phyloP scores from a whole-genome alignment of 2,797 vertebrate species.

The Leucoraja ocellata region DNA sequence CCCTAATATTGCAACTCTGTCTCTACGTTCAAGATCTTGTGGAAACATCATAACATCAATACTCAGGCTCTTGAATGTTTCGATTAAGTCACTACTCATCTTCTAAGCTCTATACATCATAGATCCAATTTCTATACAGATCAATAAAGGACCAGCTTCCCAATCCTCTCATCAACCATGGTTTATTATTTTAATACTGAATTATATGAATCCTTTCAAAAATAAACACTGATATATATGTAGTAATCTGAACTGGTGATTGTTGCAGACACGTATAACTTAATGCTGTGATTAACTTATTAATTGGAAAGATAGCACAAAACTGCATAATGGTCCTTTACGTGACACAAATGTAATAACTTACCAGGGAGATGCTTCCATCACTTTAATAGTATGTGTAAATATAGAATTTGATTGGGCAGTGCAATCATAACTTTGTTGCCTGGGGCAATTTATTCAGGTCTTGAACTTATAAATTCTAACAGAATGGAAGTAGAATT shows the following conservation, averaged over 20 bases:
- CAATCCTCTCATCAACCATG: too few species aligned
- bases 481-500: not conserved
- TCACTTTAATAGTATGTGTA: too few species aligned
- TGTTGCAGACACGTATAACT: not conserved
- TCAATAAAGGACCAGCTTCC: too few species aligned
- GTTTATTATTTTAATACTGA: not conserved
- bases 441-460: not conserved
- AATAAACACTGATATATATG: not conserved
- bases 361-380: too few species aligned
- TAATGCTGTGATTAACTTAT: not conserved
- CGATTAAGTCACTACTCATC: too few species aligned
- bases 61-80: too few species aligned
- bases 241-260: not conserved
- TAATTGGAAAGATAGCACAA: not conserved
- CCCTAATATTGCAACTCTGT: too few species aligned
- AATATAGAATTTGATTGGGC: too few species aligned
- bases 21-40: too few species aligned
- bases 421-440: not conserved
- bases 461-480: not conserved
- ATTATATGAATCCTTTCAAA: not conserved
- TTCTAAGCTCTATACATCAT: too few species aligned
- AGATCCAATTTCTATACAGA: too few species aligned
- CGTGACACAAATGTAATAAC: not conserved
- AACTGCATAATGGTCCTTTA: not conserved
- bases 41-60: too few species aligned